Percentiles rank a stretch among this genome's conserved stretches.
phyloP scores from a whole-genome alignment of 1,140 invertebrate genomes.

The Plectus sambesii region DNA sequence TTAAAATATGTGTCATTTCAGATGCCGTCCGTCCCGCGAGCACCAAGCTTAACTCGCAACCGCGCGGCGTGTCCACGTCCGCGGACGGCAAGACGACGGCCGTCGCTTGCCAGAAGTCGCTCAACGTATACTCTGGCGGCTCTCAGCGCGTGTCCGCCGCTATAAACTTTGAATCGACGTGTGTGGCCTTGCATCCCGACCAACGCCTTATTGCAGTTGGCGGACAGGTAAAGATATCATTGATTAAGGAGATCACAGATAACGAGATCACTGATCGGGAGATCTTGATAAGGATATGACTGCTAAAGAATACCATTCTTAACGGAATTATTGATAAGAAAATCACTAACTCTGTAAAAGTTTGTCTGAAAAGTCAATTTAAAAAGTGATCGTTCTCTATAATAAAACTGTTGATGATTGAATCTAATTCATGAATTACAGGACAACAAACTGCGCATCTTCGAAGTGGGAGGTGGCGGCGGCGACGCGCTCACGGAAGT shows the following conservation, averaged over 20 bases:
- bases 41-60: conserved; percentile 74
- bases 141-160: conserved; percentile 61
- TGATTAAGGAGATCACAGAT: too few relatives aligned
- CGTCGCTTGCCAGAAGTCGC: conserved; percentile 67
- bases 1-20: conserved; percentile 45
- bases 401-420: too few relatives aligned
- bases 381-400: too few relatives aligned
- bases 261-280: too few relatives aligned
- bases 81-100: conserved; percentile 60
- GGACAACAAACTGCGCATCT: conserved; percentile 65
- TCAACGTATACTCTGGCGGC: conserved; percentile 64
- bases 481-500: conserved; percentile 56
- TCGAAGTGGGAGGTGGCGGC: conserved; percentile 57
- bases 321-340: too few relatives aligned
- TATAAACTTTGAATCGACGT: conserved; percentile 71
- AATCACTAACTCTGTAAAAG: too few relatives aligned
- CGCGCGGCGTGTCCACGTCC: conserved; percentile 62
- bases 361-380: too few relatives aligned
- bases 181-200: conserved; percentile 58
- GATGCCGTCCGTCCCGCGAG: conserved; percentile 43
- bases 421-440: too few relatives aligned
- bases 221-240: conserved; percentile 62
- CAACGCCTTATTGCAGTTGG: conserved; percentile 65
- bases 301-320: too few relatives aligned
- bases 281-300: too few relatives aligned